Base-by-base conservation (phyloP, 2,888 invertebrate species). In the Timema cristinae region DNA sequence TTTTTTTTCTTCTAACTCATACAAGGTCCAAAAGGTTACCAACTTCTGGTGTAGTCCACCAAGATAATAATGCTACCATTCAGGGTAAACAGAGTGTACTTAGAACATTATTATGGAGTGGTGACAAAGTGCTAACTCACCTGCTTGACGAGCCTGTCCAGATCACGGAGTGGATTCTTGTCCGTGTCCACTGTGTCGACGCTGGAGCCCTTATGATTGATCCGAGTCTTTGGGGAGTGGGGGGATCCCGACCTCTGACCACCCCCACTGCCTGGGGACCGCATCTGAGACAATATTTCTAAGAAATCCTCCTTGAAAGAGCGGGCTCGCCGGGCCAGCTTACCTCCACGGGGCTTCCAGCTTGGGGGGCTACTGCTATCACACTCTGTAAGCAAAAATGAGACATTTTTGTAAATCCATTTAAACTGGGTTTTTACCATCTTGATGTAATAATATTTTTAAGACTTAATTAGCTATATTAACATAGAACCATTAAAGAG, bases 221-320 rank as follows among this genome's bases (percentile, higher is more conserved):
- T 81, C 32, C 82, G 79, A 72, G 83, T 78, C 78, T 83, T 82
- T 80, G 85, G 79, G 81, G 85, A 81, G 81, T 85, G 82, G 71
- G 80, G 82, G 77, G 78, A 83, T 77, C 79, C 73, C 10, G 75
- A 71, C 10, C 72, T 71, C 49, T 67, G 68, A 8, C 54, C 72
- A n/a, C 72, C 68, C 48, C 69, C 70, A 50, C 72, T 87, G 69
- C 83, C 84, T 70, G 94, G 93, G 76, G 93, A 93, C 77, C 94
- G 90, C 91, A 95, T 94, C 83, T 93, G 91, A 77, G 92, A 93
- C 82, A 95, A 89, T 83, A 93, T 93, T 83, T 94, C 94, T 81
- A 95, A 87, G 80, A 95, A 89, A 84, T 95, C 95, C 88, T 95
- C 94, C 85, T 95, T 95, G 85, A 95, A 95, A 76, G 94, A 94